Conservation (phyloP, 2,888 invertebrate genomes). For the Liodrosophila aerea region DNA sequence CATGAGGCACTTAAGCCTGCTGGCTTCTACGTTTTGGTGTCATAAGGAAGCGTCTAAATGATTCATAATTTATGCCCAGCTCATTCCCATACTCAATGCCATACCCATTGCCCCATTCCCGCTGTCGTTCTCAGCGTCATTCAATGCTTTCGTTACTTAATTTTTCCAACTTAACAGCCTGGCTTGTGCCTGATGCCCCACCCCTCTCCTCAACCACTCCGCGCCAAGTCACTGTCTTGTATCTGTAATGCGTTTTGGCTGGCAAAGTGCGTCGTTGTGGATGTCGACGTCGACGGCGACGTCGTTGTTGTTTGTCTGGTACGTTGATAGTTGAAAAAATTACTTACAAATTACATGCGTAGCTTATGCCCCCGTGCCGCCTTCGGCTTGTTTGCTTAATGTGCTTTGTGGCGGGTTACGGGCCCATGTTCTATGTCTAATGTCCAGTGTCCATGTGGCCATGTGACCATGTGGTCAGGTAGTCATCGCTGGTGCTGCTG, state of each 20-base stretch:
- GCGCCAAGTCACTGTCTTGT: not conserved
- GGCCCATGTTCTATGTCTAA: constrained; percentile 32
- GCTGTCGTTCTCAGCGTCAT: constrained; percentile 55
- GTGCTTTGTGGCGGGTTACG: constrained; percentile 61
- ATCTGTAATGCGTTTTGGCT: constrained; percentile 55
- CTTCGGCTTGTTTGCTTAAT: constrained; percentile 72
- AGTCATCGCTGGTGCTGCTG: constrained; percentile 34
- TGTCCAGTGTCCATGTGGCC: constrained; percentile 12
- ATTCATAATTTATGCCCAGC: constrained; percentile 78
- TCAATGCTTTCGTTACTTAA: constrained; percentile 75
- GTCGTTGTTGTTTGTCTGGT: constrained; percentile 57
- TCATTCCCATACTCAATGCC: constrained; percentile 39
- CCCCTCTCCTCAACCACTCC: not conserved
- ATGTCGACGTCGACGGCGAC: no score
- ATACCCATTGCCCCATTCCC: constrained; percentile 26
- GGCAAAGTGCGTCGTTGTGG: constrained; percentile 61
- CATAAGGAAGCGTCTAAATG: constrained; percentile 80
- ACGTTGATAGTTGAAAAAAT: constrained; percentile 77
- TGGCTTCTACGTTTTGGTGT: constrained; percentile 68
- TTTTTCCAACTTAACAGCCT: constrained; percentile 64
- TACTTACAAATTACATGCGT: constrained; percentile 78
- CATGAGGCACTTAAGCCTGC: constrained; percentile 25
- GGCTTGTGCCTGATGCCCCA: constrained; percentile 64
- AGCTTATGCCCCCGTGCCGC: constrained; percentile 76
- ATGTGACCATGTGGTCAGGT: constrained; percentile 22